These are phyloP conservation scores for Mustela lutreola DNA, from an alignment of 2,113 vertebrate genomes.

Conservation along the genomic window DNA sequence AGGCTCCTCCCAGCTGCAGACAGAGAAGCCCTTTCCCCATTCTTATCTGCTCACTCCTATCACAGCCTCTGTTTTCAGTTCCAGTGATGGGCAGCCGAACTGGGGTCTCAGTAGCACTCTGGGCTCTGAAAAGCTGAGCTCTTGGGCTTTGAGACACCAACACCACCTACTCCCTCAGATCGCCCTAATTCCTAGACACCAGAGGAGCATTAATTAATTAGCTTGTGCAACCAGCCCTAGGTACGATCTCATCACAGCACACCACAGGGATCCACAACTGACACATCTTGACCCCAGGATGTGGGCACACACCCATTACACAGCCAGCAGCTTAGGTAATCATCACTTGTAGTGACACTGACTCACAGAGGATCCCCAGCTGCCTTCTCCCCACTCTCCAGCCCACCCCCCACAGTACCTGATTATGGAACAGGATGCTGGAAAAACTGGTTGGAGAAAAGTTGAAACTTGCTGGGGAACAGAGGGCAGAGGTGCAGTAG, in stretches of 20 bases:
- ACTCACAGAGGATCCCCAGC: slow-evolving; percentile 57
- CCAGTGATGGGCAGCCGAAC: too few relatives aligned
- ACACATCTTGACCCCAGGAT: slow-evolving; percentile 71
- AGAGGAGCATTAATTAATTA: slow-evolving; percentile 83
- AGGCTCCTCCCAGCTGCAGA: too few relatives aligned
- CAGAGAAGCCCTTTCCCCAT: too few relatives aligned
- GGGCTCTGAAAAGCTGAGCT: neutral
- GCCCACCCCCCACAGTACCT: too few relatives aligned
- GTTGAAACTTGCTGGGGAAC: slow-evolving; percentile 31
- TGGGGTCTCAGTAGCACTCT: too few relatives aligned
- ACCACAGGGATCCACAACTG: slow-evolving; percentile 77
- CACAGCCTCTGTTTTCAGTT: neutral
- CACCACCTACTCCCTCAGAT: neutral
- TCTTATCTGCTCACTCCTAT: too few relatives aligned
- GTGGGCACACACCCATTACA: slow-evolving; percentile 78
- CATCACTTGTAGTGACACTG: slow-evolving; percentile 64
- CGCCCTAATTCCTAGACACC: slow-evolving; percentile 58
- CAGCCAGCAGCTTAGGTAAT: slow-evolving; percentile 83
- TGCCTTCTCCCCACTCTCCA: too few relatives aligned
- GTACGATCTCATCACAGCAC: slow-evolving; percentile 68
- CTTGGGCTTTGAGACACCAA: slow-evolving; percentile 29
- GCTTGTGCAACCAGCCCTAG: slow-evolving; percentile 78
- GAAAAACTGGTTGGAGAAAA: neutral
- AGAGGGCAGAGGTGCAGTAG: neutral
- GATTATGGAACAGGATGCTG: neutral